These are phyloP conservation scores for Florisuga fusca DNA, from an alignment of 2,797 vertebrate genomes.

Conservation along the genomic window DNA sequence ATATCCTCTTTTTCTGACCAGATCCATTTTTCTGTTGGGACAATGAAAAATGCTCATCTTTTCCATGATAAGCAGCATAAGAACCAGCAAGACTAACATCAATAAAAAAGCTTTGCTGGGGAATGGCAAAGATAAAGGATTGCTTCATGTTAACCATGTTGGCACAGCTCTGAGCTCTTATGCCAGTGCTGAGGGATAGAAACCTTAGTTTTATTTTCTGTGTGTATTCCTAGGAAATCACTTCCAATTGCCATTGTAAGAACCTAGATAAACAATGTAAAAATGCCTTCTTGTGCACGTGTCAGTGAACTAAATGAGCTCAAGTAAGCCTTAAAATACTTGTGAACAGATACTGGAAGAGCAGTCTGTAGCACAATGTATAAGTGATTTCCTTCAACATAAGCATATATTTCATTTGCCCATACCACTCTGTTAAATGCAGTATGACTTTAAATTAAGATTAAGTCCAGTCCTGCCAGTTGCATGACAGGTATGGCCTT, in stretches of 20 bases:
- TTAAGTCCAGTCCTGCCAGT: neutral
- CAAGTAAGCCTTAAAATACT: neutral
- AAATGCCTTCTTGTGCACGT: neutral
- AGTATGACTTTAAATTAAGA: neutral
- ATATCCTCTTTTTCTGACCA: neutral
- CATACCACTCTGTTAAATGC: neutral
- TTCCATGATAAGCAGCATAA: neutral
- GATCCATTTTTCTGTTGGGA: neutral
- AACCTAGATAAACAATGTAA: neutral
- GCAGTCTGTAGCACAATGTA: neutral
- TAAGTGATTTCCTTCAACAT: accelerated
- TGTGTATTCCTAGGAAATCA: neutral
- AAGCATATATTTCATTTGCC: neutral
- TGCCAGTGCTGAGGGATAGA: neutral
- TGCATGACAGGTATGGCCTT: neutral
- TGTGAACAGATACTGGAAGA: neutral
- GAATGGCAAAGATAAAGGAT: neutral
- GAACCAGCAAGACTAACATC: neutral
- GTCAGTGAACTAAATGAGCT: neutral
- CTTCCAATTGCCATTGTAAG: neutral
- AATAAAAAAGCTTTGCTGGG: neutral
- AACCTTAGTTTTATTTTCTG: neutral
- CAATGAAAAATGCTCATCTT: neutral
- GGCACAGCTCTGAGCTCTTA: neutral
- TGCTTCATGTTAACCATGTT: neutral